These are phyloP conservation scores for Perithous albicinctus DNA, from an alignment of 2,888 invertebrate species.

Conservation along the genomic window DNA sequence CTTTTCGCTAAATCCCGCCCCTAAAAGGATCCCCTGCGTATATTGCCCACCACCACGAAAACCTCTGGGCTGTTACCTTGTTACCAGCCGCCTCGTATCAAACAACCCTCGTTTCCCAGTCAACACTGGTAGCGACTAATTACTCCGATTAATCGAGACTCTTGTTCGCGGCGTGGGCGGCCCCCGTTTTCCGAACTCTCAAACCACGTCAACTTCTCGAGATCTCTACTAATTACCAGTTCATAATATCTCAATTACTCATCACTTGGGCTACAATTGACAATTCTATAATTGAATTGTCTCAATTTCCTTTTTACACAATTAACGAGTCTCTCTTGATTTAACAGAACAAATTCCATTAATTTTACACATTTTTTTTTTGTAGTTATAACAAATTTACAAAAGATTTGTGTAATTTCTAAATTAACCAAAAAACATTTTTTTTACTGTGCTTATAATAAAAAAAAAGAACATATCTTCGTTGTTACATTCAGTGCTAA, in stretches of 20 bases:
- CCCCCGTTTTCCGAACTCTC: slow-evolving; percentile 34
- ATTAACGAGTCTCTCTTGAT: too few relatives aligned
- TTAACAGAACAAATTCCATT: too few relatives aligned
- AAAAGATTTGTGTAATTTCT: too few relatives aligned
- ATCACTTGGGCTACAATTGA: neutral
- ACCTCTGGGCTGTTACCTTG: slow-evolving; percentile 65
- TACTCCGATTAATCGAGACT: slow-evolving; percentile 81
- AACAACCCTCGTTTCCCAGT: slow-evolving; percentile 77
- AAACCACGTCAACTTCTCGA: slow-evolving; percentile 22
- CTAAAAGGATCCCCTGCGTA: slow-evolving; percentile 61
- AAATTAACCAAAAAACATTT: too few relatives aligned
- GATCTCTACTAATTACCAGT: slow-evolving; percentile 51
- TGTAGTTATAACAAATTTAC: too few relatives aligned
- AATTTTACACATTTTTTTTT: too few relatives aligned
- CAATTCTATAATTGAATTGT: too few relatives aligned
- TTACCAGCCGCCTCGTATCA: slow-evolving; percentile 74
- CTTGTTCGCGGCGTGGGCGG: slow-evolving; percentile 3
- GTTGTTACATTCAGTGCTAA: neutral
- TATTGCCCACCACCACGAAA: slow-evolving; percentile 42
- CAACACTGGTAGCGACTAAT: slow-evolving; percentile 83
- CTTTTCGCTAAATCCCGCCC: slow-evolving; percentile 78
- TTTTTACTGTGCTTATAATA: too few relatives aligned
- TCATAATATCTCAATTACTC: slow-evolving; percentile 18
- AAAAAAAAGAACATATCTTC: too few relatives aligned
- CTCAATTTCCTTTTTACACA: too few relatives aligned